A percentile compares a stretch with the other conserved stretches of the same genome.
Evolutionary conservation across 2,888 invertebrate species (phyloP).

Genomic region (Lasioglossum pauxillum): DNA sequence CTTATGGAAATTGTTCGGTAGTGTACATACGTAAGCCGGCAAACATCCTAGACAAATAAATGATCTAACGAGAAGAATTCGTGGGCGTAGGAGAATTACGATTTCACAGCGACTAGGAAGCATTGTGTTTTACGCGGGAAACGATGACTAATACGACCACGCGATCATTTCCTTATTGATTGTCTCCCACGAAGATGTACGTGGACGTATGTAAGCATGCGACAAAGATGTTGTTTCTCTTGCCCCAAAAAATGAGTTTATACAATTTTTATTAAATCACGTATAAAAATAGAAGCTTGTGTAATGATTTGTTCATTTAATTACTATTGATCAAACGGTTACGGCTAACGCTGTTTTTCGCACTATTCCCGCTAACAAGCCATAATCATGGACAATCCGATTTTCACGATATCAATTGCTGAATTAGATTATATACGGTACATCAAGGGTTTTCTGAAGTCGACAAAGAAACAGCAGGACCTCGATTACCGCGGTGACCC

Average conservation of each 20-base stretch:
- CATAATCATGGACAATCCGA: conserved; percentile 45
- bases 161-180: conserved; percentile 67
- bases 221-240: conserved; percentile 26
- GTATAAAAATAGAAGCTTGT: neutral
- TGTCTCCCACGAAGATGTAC: conserved; percentile 36
- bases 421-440: conserved; percentile 53
- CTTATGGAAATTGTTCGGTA: conserved; percentile 3
- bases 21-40: conserved; percentile 5
- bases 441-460: conserved; percentile 48
- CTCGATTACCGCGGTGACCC: conserved; percentile 50
- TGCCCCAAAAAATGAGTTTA: too few species aligned
- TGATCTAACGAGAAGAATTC: conserved; percentile 38
- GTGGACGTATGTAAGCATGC: neutral
- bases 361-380: conserved; percentile 20
- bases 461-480: conserved; percentile 42
- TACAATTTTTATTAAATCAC: neutral
- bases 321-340: neutral
- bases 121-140: conserved; percentile 51
- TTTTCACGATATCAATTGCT: conserved; percentile 54
- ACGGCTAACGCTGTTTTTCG: neutral
- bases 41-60: conserved; percentile 39
- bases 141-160: conserved; percentile 65
- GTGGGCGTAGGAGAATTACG: conserved; percentile 56
- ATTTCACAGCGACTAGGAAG: conserved; percentile 56
- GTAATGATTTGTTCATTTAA: neutral